Base-by-base conservation (phyloP, 2,888 invertebrate species). In the Epirrhoe tristata region DNA sequence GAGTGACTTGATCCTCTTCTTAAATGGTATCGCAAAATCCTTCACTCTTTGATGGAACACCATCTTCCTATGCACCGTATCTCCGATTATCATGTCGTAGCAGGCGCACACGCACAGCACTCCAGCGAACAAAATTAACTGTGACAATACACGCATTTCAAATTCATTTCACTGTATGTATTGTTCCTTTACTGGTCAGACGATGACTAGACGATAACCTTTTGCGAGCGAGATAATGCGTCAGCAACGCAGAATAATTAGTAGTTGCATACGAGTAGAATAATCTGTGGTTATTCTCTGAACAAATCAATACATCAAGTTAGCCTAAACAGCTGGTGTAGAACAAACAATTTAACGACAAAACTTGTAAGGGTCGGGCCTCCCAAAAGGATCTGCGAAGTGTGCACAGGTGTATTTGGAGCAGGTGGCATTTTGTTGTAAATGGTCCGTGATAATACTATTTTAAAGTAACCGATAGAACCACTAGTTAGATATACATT, bases 31-130 rank as follows among this genome's bases (percentile, higher is more conserved):
- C 24, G 93, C 93, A 39, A 91, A 90, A 60, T 92, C 91, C 75
- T 93, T 93, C 32, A 93, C 83, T 74, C 93, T 87, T 71, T 93
- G 89, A 67, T 93, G 93, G 75, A 91, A 93, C 65, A 93, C 89
- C 93, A 93, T 91, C 80, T 93, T 93, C 70, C 89, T 85, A 71
- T 91, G 93, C 71, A 93, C 91, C 1, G 88, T 91, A 71, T 93
- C 93, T 54, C 93, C 93, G 17, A 88, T 77, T 66, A 93, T 89
- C 93, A 93, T 93, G 72, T 93, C 93, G 81, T 76, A 84, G 66
- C 81, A 76, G 69, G 77, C 79, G 81, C 83, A 85, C 80, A 82
- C 79, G 74, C 81, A 82, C 77, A 81, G 75, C 74, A 82, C 74
- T 77, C 81, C 82, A 70, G 78, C 75, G 63, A 80, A 58, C 63